Base-by-base conservation (phyloP, 2,797 vertebrate genomes). In the Eidolon dupreanum region DNA sequence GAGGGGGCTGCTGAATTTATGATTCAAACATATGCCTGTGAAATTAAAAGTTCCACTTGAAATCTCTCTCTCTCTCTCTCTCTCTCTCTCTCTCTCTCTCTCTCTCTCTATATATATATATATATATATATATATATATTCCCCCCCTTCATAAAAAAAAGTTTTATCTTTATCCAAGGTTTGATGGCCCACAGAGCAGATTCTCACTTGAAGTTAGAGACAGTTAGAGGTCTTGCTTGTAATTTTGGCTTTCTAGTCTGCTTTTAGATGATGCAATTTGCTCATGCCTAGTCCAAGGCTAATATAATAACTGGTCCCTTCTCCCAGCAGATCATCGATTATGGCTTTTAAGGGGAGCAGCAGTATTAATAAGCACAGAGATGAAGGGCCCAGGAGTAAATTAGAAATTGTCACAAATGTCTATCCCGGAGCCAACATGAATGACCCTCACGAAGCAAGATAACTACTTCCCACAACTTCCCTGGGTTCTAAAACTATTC, bases 121-220 rank as follows among this genome's bases (percentile, higher is more conserved):
- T 41, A 41, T 41, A 41, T 41, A 41, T 41, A 41, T 41, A 41
- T 41, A 41, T 41, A 41, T 41, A 41, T 41, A 41, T 41, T 41
- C 15, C 15, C 15, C 15, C 15, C 15, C 49, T 4, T 5, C 15
- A 41, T 75, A 96, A 97, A 97, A 97, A 86, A 98, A 87, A 74
- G 94, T 24, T 0, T 41, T 78, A 53, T 94, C 89, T 88, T 28
- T 89, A 91, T 78, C 93, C 88, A 87, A 59, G 43, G 53, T 91
- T 55, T 95, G 81, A 95, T 88, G 79, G 81, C 96, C 97, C 94
- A 92, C 84, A 86, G 89, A 96, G n/a, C 79, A 75, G 49, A 90
- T 93, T 96, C 94, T 96, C 53, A 36, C 90, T 96, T 88, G 63
- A 85, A 96, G 41, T 90, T 93, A 95, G 82, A 97, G 96, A 90